phyloP scores from a whole-genome alignment of 2,888 invertebrate species.

The Cacoxenus indagator region DNA sequence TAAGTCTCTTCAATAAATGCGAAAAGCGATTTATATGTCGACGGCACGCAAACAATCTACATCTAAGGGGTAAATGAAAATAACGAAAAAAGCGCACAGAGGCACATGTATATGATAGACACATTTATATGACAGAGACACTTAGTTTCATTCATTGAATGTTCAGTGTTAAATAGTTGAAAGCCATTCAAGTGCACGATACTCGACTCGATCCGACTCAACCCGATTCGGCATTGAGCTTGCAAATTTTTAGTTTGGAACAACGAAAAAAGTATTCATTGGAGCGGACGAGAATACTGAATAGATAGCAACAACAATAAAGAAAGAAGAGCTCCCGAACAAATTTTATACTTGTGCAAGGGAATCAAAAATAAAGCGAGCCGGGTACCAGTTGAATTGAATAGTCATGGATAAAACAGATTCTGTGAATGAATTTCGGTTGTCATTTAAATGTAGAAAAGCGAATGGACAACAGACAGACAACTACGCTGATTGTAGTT shows the following conservation, averaged over 20 bases:
- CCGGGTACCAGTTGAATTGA: not conserved
- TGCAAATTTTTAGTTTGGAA: not conserved
- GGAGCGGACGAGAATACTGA: not conserved
- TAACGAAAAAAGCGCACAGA: no score
- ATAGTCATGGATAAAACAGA: not conserved
- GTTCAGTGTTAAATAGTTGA: not conserved
- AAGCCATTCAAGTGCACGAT: constrained; percentile 14
- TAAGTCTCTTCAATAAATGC: no score
- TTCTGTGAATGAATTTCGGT: not conserved
- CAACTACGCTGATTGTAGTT: not conserved
- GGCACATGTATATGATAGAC: not conserved
- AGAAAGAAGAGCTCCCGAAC: not conserved
- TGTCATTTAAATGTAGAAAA: not conserved
- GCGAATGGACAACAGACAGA: not conserved
- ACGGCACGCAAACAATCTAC: no score
- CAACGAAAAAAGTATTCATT: not conserved
- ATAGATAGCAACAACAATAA: not conserved
- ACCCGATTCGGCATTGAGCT: not conserved
- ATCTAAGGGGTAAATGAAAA: no score
- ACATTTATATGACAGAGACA: not conserved
- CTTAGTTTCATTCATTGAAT: not conserved
- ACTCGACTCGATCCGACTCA: not conserved
- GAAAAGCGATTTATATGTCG: no score
- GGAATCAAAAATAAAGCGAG: no score
- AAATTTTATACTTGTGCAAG: no score